Conservation (phyloP, 1,140 invertebrate species). For the Rhizoglyphus robini region DNA sequence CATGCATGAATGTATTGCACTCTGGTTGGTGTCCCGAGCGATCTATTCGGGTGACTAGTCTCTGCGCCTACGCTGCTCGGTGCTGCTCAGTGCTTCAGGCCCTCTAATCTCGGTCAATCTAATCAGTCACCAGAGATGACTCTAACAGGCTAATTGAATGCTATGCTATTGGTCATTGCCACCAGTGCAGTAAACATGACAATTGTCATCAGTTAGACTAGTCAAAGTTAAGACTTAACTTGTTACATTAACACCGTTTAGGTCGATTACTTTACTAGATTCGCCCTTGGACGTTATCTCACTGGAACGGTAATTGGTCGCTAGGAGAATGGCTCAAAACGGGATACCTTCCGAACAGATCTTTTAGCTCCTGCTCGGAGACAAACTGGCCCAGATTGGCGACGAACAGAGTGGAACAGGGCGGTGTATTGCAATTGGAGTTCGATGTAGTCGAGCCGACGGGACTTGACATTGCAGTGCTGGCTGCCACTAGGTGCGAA, state of each 20-base stretch:
- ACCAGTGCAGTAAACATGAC: not conserved
- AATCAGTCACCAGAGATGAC: no score
- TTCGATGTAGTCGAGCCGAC: constrained; percentile 59
- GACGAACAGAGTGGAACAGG: constrained; percentile 66
- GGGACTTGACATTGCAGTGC: constrained; percentile 55
- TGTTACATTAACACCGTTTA: no score
- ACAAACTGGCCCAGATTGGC: constrained; percentile 27
- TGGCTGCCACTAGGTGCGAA: constrained; percentile 27
- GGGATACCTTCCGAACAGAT: constrained; percentile 86
- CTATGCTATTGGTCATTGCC: no score
- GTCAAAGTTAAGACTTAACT: not conserved
- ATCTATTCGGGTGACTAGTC: not conserved
- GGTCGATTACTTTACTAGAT: no score
- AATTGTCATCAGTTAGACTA: not conserved
- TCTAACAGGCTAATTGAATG: no score
- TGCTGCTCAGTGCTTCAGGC: no score
- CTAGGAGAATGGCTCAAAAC: constrained; percentile 10
- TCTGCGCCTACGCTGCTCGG: no score
- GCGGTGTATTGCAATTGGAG: constrained; percentile 40
- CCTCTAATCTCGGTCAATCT: no score
- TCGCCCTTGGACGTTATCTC: no score
- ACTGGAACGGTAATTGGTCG: constrained; percentile 8
- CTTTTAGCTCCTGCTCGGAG: constrained; percentile 44
- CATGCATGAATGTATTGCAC: constrained; percentile 3
- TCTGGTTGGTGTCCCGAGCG: no score